Evolutionary conservation across 2,888 invertebrate species (phyloP).

Genomic region (Sthenelais limicola): DNA sequence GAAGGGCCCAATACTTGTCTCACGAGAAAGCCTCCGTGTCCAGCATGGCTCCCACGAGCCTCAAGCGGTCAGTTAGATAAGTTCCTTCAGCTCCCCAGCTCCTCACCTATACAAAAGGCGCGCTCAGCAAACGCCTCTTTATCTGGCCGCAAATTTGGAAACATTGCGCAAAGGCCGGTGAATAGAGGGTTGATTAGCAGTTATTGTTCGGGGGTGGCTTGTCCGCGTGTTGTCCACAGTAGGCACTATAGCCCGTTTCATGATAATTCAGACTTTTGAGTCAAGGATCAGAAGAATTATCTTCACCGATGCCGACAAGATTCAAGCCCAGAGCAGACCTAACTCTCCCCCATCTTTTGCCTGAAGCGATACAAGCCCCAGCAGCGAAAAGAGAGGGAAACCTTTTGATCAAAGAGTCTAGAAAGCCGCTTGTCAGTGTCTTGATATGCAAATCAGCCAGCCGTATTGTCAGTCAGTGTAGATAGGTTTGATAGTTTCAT

Average conservation of each 20-base stretch:
- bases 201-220: not conserved
- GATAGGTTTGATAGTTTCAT: constrained; percentile 34
- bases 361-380: no score
- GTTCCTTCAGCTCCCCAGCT: constrained; percentile 4
- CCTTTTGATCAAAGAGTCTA: no score
- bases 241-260: not conserved
- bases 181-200: constrained; percentile 33
- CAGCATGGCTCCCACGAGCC: constrained; percentile 25
- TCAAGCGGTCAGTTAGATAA: constrained; percentile 29
- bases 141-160: constrained; percentile 33
- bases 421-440: constrained; percentile 17
- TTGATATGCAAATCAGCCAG: constrained; percentile 35
- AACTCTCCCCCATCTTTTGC: no score
- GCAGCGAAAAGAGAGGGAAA: no score
- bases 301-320: not conserved
- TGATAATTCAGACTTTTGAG: constrained; percentile 34
- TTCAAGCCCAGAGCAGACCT: no score
- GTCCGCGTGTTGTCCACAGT: constrained; percentile 2
- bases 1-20: constrained; percentile 11
- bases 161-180: constrained; percentile 18
- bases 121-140: not conserved
- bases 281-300: constrained; percentile 1
- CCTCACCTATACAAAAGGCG: constrained; percentile 3
- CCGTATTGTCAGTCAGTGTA: constrained; percentile 17
- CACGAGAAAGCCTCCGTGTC: constrained; percentile 5